These are phyloP conservation scores for Apotomis betuletana DNA, from an alignment of 2,888 invertebrate genomes.

Conservation along the genomic window DNA sequence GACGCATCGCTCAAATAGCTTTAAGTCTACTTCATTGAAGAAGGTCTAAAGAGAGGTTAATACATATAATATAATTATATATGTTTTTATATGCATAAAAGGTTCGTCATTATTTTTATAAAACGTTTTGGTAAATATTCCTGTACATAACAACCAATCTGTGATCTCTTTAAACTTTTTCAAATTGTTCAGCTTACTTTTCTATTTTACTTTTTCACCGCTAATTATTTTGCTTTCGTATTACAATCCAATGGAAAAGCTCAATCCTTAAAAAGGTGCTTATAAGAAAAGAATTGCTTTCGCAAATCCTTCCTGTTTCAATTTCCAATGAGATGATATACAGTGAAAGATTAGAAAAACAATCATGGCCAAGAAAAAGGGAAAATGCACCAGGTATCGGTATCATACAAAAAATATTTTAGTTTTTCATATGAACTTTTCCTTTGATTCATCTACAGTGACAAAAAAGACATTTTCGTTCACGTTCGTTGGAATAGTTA, in stretches of 20 bases:
- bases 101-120: background rate
- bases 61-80: too few species aligned
- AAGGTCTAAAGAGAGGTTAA: too few species aligned
- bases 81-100: too few species aligned
- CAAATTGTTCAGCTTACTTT: background rate
- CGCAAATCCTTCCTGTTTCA: background rate
- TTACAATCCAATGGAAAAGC: background rate
- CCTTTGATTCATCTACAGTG: too few species aligned
- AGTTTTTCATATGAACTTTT: background rate
- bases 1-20: too few species aligned
- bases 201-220: background rate
- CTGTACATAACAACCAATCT: background rate
- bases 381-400: background rate
- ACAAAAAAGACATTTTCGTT: too few species aligned
- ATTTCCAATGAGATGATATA: background rate
- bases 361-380: background rate
- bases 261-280: background rate
- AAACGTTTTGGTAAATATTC: background rate
- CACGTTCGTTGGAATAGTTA: too few species aligned
- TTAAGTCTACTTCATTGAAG: too few species aligned
- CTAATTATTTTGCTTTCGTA: background rate
- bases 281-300: background rate
- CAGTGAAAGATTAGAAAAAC: slow-evolving; percentile 14
- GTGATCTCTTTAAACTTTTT: background rate
- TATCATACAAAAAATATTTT: background rate